These are phyloP conservation scores for Caenorhabditis imperialis DNA, from an alignment of 2,888 invertebrate genomes.

Conservation along the genomic window DNA sequence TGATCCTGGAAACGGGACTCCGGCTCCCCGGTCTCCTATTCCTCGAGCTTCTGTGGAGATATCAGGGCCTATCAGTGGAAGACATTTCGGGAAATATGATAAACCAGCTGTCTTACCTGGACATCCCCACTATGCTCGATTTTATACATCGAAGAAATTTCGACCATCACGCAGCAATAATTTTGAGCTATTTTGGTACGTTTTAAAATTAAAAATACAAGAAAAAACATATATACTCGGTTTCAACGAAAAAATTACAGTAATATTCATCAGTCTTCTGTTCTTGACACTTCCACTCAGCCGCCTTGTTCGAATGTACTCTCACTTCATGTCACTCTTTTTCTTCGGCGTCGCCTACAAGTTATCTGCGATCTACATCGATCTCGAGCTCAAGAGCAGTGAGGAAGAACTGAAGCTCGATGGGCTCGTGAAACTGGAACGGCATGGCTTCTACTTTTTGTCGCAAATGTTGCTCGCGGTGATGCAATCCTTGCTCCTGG, in stretches of 20 bases:
- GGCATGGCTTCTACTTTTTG: constrained; percentile 72
- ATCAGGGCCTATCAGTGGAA: constrained; percentile 64
- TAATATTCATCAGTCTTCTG: constrained; percentile 80
- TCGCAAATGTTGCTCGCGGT: constrained; percentile 63
- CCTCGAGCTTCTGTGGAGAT: constrained; percentile 71
- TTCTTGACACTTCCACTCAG: constrained; percentile 80
- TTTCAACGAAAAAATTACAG: constrained; percentile 76
- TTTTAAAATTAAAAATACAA: not conserved
- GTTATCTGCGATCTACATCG: constrained; percentile 79
- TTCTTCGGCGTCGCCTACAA: constrained; percentile 80
- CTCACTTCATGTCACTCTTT: constrained; percentile 80
- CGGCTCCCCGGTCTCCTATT: constrained; percentile 70
- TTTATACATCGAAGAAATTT: constrained; percentile 73
- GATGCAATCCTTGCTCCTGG: constrained; percentile 78
- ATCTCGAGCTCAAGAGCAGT: constrained; percentile 72
- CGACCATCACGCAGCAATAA: constrained; percentile 68
- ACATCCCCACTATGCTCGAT: constrained; percentile 69
- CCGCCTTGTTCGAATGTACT: constrained; percentile 80
- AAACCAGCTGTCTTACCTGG: constrained; percentile 61
- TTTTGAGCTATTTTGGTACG: constrained; percentile 70
- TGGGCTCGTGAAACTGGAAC: constrained; percentile 75
- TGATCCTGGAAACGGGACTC: constrained; percentile 26
- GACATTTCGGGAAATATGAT: constrained; percentile 65
- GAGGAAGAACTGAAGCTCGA: constrained; percentile 71
- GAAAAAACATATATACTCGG: not conserved